Percentiles rank a stretch among this genome's conserved stretches.
phyloP scores from a whole-genome alignment of 2,113 vertebrate genomes.

The Seriola quinqueradiata region DNA sequence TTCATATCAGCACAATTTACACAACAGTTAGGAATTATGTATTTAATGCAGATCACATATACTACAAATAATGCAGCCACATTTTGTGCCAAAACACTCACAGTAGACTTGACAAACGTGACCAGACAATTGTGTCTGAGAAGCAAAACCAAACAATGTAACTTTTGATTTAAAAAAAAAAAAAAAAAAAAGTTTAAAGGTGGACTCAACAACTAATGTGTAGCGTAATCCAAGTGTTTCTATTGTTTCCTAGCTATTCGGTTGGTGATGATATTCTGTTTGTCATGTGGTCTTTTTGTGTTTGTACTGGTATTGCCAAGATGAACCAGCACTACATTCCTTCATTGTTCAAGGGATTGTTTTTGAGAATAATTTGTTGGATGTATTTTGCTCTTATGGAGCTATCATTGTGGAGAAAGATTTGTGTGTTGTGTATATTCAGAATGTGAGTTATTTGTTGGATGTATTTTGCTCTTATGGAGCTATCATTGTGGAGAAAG shows the following conservation, averaged over 20 bases:
- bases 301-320: conserved; percentile 48
- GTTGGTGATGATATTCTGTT: conserved; percentile 6
- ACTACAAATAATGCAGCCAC: conserved; percentile 21
- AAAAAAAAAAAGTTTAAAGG: conserved; percentile 21
- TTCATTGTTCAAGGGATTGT: conserved; percentile 48
- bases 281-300: conserved; percentile 12
- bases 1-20: conserved; percentile 39
- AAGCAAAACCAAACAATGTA: conserved; percentile 8
- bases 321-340: conserved; percentile 81
- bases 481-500: neutral
- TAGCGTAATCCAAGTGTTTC: conserved; percentile 63
- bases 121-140: neutral
- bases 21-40: conserved; percentile 25
- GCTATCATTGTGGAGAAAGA: neutral
- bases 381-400: conserved; percentile 49
- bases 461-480: conserved; percentile 46
- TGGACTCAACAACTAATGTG: conserved; percentile 27
- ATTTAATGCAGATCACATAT: conserved; percentile 35
- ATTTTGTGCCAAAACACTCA: conserved; percentile 68
- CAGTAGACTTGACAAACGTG: neutral
- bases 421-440: conserved; percentile 38
- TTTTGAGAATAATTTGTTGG: conserved; percentile 49
- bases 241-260: conserved; percentile 20
- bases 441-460: conserved; percentile 40
- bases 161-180: neutral